Percentiles rank a stretch among this genome's conserved stretches.
phyloP scores from a whole-genome alignment of 2,888 invertebrate species.

The Perizoma affinitatum region DNA sequence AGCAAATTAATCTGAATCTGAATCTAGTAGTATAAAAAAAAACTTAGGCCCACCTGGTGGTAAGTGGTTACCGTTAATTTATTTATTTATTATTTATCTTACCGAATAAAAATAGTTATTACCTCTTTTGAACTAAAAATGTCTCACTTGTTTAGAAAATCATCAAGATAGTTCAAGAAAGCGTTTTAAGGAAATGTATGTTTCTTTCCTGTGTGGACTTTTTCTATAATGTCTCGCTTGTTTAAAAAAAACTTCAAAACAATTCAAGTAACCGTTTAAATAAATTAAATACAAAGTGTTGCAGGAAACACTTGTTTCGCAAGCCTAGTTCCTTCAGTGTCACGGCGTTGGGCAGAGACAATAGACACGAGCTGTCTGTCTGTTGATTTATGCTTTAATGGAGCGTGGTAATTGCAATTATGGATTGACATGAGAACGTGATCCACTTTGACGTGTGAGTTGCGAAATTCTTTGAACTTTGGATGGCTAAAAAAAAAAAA shows the following conservation, averaged over 20 bases:
- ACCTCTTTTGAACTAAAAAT: no score
- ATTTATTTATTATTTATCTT: no score
- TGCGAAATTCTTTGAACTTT: slow-evolving; percentile 7
- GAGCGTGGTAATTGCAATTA: slow-evolving; percentile 76
- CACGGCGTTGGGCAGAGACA: slow-evolving; percentile 68
- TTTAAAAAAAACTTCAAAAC: neutral
- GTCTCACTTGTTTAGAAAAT: no score
- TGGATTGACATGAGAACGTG: slow-evolving; percentile 72
- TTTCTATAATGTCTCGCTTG: neutral
- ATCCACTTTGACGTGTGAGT: slow-evolving; percentile 30
- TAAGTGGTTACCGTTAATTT: no score
- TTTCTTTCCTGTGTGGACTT: no score
- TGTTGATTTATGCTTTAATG: slow-evolving; percentile 68
- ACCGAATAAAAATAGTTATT: no score
- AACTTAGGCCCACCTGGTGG: no score
- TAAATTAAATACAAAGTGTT: slow-evolving; percentile 4
- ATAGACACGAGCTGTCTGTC: slow-evolving; percentile 45
- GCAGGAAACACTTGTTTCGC: slow-evolving; percentile 26
- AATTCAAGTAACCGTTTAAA: neutral
- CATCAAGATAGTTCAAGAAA: no score
- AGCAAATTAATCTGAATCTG: no score
- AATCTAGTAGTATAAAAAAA: no score
- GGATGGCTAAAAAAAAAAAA: no score
- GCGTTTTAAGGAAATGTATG: no score
- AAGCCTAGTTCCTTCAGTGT: slow-evolving; percentile 47